A percentile compares a stretch with the other conserved stretches of the same genome.
These are phyloP conservation scores for Anniella stebbinsi DNA, from an alignment of 2,797 vertebrate species.

Conservation along the genomic window DNA sequence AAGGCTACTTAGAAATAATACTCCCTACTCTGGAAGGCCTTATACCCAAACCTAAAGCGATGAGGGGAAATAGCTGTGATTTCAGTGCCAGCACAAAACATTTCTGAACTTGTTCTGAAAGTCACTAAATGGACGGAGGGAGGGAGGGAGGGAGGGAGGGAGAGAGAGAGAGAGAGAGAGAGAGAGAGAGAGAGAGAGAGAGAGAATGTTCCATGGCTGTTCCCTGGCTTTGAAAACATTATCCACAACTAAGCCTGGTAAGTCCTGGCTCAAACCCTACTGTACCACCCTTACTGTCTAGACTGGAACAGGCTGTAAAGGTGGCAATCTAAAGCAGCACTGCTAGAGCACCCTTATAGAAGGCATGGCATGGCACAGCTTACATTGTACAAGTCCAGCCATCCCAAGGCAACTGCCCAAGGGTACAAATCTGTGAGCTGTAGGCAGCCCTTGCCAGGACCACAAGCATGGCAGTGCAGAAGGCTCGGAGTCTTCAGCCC, in stretches of 20 bases:
- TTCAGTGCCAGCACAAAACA: not conserved
- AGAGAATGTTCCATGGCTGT: not conserved
- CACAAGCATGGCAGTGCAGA: conserved; percentile 1
- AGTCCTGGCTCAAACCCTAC: not conserved
- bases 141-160: no score
- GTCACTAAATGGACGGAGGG: no score
- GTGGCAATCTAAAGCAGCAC: not conserved
- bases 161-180: no score
- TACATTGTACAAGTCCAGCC: not conserved
- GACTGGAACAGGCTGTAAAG: not conserved
- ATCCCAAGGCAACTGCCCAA: fast-evolving
- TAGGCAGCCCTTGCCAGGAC: not conserved
- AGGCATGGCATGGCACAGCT: not conserved
- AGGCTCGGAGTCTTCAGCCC: conserved; percentile 2
- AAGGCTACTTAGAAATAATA: not conserved
- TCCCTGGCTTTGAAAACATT: not conserved
- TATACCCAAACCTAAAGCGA: not conserved
- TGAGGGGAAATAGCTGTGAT: not conserved
- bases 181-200: no score
- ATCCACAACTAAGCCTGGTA: not conserved
- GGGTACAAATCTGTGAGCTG: not conserved
- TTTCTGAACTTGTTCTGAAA: not conserved
- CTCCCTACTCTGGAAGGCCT: not conserved
- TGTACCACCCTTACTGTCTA: not conserved
- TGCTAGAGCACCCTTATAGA: not conserved